phyloP scores from a whole-genome alignment of 2,888 invertebrate genomes.

The Drosophila limbata region DNA sequence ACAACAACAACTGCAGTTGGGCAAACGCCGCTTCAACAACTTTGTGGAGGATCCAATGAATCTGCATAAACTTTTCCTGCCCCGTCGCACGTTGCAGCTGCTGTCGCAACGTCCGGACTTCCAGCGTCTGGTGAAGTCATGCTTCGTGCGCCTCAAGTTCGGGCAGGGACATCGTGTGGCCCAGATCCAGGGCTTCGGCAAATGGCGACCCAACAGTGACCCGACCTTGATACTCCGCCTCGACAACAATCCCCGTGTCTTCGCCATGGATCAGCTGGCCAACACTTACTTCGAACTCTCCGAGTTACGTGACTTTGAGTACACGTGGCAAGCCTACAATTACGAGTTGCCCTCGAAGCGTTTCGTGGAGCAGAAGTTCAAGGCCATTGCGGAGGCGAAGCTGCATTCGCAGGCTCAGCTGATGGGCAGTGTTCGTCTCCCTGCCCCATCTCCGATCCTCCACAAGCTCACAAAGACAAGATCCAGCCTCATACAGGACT shows the following conservation, averaged over 20 bases:
- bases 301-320: conserved; percentile 32
- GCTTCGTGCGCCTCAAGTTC: conserved; percentile 41
- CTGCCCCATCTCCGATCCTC: not conserved
- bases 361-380: conserved; percentile 33
- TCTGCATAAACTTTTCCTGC: conserved; percentile 39
- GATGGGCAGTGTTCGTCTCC: not conserved
- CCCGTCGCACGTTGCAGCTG: conserved; percentile 26
- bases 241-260: conserved; percentile 30
- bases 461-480: not conserved
- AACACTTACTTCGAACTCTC: conserved; percentile 27
- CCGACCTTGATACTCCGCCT: conserved; percentile 22
- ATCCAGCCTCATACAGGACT: not conserved
- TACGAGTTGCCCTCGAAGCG: conserved; percentile 40
- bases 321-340: conserved; percentile 17
- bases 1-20: not conserved
- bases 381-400: conserved; percentile 15
- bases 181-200: conserved; percentile 35
- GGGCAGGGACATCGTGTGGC: conserved; percentile 26
- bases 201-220: conserved; percentile 10
- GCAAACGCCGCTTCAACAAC: not conserved
- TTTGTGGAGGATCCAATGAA: conserved; percentile 38
- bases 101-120: conserved; percentile 29
- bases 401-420: not conserved
- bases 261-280: conserved; percentile 22
- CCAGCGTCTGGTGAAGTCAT: conserved; percentile 25